Conservation (phyloP, 2,113 vertebrate species). For the Ctenomys sociabilis region DNA sequence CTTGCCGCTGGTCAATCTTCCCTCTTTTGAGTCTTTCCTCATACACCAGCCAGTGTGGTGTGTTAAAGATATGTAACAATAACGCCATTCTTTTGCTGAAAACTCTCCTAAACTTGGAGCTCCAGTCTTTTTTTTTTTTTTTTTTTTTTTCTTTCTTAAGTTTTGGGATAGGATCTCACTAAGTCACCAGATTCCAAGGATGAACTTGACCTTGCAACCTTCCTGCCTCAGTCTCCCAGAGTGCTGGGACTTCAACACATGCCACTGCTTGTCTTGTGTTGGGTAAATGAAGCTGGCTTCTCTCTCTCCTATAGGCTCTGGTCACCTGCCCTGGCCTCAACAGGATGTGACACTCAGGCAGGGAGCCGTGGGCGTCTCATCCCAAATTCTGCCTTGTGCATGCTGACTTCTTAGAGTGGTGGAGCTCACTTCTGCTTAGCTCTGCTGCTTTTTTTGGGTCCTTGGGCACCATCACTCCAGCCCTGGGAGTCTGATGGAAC, state of each 20-base stretch:
- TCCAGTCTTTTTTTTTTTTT: not conserved
- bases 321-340: not conserved
- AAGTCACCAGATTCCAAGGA: not conserved
- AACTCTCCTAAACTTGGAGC: not conserved
- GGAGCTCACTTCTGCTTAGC: not conserved
- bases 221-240: not conserved
- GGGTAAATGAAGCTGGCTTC: not conserved
- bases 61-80: not conserved
- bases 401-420: not conserved
- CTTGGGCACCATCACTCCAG: not conserved
- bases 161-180: not conserved
- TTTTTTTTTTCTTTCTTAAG: not conserved
- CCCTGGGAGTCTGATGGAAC: not conserved
- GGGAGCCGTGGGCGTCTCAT: not conserved
- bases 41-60: not conserved
- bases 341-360: not conserved
- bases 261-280: not conserved
- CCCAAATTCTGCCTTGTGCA: not conserved
- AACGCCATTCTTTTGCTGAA: not conserved
- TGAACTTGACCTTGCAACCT: not conserved
- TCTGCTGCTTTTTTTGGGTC: not conserved
- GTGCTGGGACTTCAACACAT: not conserved
- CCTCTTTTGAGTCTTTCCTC: not conserved
- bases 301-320: not conserved
- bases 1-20: not conserved